phyloP scores from a whole-genome alignment of 2,113 vertebrate species.

The Forbesichthys agassizii region DNA sequence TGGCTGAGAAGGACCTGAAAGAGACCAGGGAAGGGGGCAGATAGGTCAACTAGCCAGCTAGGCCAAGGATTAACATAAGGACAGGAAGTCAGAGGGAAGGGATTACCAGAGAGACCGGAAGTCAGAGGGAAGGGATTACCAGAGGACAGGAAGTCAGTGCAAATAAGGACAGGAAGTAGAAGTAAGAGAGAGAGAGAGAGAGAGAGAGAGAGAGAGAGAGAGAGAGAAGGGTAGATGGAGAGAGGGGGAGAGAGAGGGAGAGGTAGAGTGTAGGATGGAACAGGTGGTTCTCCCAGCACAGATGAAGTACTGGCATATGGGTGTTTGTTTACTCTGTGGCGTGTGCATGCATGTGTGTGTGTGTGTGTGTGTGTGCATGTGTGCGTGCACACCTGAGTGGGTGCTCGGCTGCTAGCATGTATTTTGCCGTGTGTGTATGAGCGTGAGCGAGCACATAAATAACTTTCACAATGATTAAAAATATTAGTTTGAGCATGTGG shows the following conservation, averaged over 20 bases:
- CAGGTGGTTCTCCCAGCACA: conserved; percentile 65
- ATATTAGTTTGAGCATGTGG: background rate
- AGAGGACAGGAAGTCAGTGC: too few species aligned
- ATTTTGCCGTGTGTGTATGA: background rate
- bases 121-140: conserved; percentile 4
- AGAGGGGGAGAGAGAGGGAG: conserved; percentile 2
- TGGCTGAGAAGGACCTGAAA: conserved; percentile 96
- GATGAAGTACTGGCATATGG: conserved; percentile 36
- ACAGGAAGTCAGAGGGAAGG: conserved; percentile 5
- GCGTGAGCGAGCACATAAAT: background rate
- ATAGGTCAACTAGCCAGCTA: conserved; percentile 11
- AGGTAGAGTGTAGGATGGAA: conserved; percentile 18
- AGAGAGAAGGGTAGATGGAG: conserved; percentile 8
- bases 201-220: background rate
- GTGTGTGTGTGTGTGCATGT: conserved; percentile 4
- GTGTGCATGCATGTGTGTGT: background rate
- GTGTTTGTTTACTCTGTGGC: background rate
- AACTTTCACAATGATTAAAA: background rate
- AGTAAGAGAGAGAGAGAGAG: background rate
- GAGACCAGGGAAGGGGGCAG: conserved; percentile 40
- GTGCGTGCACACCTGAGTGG: too few species aligned
- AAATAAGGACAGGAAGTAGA: too few species aligned
- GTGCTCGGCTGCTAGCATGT: too few species aligned
- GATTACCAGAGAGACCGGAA: background rate
- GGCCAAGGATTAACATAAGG: conserved; percentile 27